phyloP scores from a whole-genome alignment of 2,888 invertebrate species.

The Parochlus steinenii region DNA sequence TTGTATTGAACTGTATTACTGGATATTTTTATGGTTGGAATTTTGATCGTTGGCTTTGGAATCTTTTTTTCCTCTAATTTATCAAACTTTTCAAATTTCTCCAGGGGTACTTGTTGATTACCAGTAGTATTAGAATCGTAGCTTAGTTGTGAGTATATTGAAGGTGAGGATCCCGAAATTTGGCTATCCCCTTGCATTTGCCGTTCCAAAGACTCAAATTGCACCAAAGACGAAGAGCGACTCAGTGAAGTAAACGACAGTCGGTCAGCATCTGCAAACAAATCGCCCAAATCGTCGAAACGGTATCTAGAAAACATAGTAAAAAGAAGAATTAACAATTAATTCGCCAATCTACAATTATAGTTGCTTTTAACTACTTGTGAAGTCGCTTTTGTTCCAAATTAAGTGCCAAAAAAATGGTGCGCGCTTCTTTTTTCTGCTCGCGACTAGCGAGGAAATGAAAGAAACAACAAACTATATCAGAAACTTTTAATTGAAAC shows the following conservation, averaged over 20 bases:
- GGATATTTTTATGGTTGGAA: too few relatives aligned
- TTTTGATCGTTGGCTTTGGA: slow-evolving; percentile 7
- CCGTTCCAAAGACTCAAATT: slow-evolving; percentile 69
- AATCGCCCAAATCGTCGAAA: slow-evolving; percentile 16
- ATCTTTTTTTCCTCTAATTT: slow-evolving; percentile 7
- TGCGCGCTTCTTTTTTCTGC: too few relatives aligned
- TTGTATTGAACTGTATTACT: slow-evolving; percentile 5
- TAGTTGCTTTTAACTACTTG: too few relatives aligned
- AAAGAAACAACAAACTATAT: too few relatives aligned
- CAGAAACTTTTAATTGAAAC: too few relatives aligned
- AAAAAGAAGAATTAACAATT: too few relatives aligned
- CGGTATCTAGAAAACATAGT: slow-evolving; percentile 11
- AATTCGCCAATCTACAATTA: too few relatives aligned
- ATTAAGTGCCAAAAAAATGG: too few relatives aligned
- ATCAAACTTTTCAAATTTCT: too few relatives aligned
- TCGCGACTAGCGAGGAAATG: too few relatives aligned
- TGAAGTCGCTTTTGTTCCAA: too few relatives aligned
- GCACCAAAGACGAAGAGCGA: slow-evolving; percentile 64
- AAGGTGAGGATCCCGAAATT: slow-evolving; percentile 26
- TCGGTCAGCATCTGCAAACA: slow-evolving; percentile 29
- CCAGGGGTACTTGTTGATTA: too few relatives aligned
- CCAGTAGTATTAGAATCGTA: slow-evolving; percentile 21
- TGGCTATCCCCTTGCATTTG: slow-evolving; percentile 36
- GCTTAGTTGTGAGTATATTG: slow-evolving; percentile 23
- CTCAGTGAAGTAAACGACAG: slow-evolving; percentile 44